Evolutionary conservation across 2,888 invertebrate genomes (phyloP).

Genomic region (Lydus trimaculatus): DNA sequence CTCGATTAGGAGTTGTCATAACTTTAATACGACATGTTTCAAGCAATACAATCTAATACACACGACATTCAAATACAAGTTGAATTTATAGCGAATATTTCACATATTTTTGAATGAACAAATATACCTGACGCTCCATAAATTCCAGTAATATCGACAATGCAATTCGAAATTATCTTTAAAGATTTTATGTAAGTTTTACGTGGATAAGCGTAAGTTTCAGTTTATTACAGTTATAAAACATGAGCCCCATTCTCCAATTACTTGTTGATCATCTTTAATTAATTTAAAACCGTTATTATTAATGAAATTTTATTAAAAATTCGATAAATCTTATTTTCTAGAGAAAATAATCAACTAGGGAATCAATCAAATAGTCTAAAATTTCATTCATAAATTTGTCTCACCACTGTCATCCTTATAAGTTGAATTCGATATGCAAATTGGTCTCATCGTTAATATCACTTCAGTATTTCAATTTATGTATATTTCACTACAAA

Average conservation of each 20-base stretch:
- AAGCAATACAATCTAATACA: background rate
- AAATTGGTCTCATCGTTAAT: background rate
- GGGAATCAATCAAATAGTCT: background rate
- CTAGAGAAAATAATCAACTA: background rate
- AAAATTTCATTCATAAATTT: background rate
- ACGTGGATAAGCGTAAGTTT: background rate
- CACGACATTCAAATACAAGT: background rate
- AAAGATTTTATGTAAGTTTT: too few species aligned
- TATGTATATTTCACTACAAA: too few species aligned
- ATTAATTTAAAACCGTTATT: too few species aligned
- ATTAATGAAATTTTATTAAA: background rate
- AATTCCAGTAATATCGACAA: background rate
- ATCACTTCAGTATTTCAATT: too few species aligned
- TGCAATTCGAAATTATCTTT: background rate
- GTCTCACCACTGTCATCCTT: background rate
- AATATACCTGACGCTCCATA: background rate
- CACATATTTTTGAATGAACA: background rate
- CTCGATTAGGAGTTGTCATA: background rate
- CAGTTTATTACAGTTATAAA: too few species aligned
- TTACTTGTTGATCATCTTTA: too few species aligned
- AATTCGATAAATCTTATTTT: background rate
- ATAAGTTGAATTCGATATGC: background rate
- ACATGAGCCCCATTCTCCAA: too few species aligned
- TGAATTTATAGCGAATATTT: background rate
- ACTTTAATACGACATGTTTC: background rate